phyloP scores from a whole-genome alignment of 2,113 vertebrate genomes.

The Osmerus eperlanus region DNA sequence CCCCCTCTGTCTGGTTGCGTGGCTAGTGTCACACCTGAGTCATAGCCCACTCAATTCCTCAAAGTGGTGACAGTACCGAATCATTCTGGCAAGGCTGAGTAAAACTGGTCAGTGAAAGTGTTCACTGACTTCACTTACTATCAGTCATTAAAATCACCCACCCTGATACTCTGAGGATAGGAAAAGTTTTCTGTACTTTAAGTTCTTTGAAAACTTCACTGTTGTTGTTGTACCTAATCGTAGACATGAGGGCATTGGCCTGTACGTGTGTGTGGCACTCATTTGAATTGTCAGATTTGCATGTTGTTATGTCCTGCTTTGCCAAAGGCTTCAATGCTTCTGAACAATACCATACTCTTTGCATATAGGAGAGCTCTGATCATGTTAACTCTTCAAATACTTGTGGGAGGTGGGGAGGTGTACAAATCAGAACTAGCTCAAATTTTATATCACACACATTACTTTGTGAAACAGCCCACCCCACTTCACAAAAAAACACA shows the following conservation, averaged over 20 bases:
- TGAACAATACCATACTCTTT: constrained; percentile 70
- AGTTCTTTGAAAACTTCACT: too few species aligned
- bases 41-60: not conserved
- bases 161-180: too few species aligned
- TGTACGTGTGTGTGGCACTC: constrained; percentile 35
- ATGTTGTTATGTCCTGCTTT: constrained; percentile 63
- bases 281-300: constrained; percentile 79
- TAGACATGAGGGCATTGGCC: not conserved
- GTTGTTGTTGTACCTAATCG: too few species aligned
- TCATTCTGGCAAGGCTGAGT: not conserved
- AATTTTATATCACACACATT: too few species aligned
- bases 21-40: not conserved
- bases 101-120: not conserved
- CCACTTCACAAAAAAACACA: too few species aligned
- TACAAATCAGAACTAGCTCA: too few species aligned
- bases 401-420: too few species aligned
- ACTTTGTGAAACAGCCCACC: too few species aligned
- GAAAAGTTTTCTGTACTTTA: too few species aligned
- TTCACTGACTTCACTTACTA: too few species aligned
- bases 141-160: too few species aligned
- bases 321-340: constrained; percentile 66
- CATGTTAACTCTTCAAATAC: constrained; percentile 17
- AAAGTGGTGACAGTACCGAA: not conserved
- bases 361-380: constrained; percentile 63
- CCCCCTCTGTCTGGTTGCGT: not conserved